These are phyloP conservation scores for Cepaea nemoralis DNA, from an alignment of 1,140 invertebrate genomes.

Conservation along the genomic window DNA sequence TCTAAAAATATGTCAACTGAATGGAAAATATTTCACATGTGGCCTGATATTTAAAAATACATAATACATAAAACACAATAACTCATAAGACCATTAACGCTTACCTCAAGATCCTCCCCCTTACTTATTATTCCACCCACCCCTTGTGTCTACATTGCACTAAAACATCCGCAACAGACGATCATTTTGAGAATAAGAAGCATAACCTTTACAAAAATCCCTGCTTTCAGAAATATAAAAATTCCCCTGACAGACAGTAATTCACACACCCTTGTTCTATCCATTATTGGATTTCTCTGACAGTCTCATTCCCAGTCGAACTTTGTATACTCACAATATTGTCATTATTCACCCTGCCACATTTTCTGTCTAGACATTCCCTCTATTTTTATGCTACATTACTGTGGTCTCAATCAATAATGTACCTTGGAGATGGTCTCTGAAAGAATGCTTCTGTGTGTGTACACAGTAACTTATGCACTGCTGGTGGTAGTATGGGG, in stretches of 20 bases:
- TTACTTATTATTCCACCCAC: too few relatives aligned
- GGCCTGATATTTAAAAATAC: too few relatives aligned
- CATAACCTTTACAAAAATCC: too few relatives aligned
- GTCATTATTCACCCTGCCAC: neutral
- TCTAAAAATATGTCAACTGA: too few relatives aligned
- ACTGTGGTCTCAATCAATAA: neutral
- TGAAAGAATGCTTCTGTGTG: neutral
- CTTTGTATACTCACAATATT: slow-evolving; percentile 3
- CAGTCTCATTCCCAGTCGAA: neutral
- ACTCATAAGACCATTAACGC: too few relatives aligned
- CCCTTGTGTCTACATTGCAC: too few relatives aligned
- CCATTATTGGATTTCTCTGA: slow-evolving; percentile 10
- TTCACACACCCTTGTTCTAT: neutral
- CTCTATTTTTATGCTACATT: neutral
- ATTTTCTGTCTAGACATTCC: neutral
- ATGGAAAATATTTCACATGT: too few relatives aligned
- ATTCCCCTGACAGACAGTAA: slow-evolving; percentile 2
- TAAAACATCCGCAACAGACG: too few relatives aligned
- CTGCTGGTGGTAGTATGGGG: neutral
- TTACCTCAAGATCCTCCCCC: too few relatives aligned
- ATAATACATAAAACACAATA: too few relatives aligned
- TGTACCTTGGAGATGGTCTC: neutral
- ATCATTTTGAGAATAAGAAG: too few relatives aligned
- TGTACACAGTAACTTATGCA: neutral
- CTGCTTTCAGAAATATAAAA: neutral